A percentile compares a stretch with the other conserved stretches of the same genome.
phyloP scores from a whole-genome alignment of 2,888 invertebrate genomes.

The Pyrrhosoma nymphula region DNA sequence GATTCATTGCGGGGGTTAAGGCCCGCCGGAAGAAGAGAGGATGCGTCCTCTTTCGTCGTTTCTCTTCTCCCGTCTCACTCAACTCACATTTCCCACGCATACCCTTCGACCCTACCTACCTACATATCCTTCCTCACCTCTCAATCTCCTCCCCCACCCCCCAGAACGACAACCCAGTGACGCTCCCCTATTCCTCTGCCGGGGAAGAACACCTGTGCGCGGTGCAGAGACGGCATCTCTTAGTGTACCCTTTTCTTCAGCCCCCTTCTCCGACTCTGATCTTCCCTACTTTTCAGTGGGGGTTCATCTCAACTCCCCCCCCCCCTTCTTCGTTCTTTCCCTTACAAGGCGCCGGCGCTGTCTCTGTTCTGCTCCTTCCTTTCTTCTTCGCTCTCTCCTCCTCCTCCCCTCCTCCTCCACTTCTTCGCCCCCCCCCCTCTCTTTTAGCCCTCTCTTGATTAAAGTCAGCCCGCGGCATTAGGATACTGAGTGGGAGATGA shows the following conservation, averaged over 20 bases:
- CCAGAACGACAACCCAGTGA: too few species aligned
- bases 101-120: neutral
- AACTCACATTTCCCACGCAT: too few species aligned
- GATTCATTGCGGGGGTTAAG: neutral
- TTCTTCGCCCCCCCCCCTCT: neutral
- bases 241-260: neutral
- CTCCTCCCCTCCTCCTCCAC: neutral
- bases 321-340: neutral
- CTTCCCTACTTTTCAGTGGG: neutral
- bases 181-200: neutral
- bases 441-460: slow-evolving; percentile 25
- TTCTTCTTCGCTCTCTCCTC: neutral
- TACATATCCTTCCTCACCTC: neutral
- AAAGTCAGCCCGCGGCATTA: slow-evolving; percentile 54
- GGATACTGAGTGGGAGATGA: neutral
- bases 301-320: neutral
- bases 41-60: neutral
- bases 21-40: neutral
- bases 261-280: neutral
- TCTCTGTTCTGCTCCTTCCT: too few species aligned
- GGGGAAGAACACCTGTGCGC: neutral
- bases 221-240: neutral
- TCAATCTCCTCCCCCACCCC: neutral
- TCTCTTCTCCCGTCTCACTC: neutral
- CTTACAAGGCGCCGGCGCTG: neutral